Conservation (phyloP, 1,140 invertebrate genomes). For the Philotrypesis tridentata region DNA sequence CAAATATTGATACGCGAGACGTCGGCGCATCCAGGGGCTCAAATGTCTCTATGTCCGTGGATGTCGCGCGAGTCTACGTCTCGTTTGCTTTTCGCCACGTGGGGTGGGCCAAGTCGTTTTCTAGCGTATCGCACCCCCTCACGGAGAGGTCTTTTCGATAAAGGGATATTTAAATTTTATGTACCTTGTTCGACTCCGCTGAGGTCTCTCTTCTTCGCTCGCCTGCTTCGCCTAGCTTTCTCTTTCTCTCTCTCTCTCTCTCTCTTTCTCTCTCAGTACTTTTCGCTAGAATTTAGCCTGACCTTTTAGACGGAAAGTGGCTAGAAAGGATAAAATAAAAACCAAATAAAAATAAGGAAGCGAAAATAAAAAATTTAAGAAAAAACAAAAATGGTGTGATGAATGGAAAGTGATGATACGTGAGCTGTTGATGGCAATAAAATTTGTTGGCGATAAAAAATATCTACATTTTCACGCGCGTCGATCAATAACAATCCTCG, state of each 20-base stretch:
- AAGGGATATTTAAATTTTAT: constrained; percentile 40
- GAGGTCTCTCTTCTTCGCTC: constrained; percentile 26
- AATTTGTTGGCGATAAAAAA: no score
- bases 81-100: neutral
- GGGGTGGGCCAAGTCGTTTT: constrained; percentile 35
- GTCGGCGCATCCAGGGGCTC: constrained; percentile 41
- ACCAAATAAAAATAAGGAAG: constrained; percentile 34
- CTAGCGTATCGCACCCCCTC: neutral
- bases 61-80: constrained; percentile 14
- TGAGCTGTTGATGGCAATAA: no score
- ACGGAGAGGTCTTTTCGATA: constrained; percentile 25
- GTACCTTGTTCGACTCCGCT: constrained; percentile 34
- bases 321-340: constrained; percentile 42
- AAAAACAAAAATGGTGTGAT: no score
- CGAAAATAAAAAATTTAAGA: neutral
- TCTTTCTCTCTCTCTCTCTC: no score
- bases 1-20: constrained; percentile 20
- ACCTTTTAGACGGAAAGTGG: neutral
- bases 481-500: no score
- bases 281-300: constrained; percentile 16
- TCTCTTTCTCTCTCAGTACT: no score
- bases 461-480: no score
- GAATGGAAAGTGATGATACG: no score
- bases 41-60: constrained; percentile 38
- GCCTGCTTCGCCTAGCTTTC: no score